phyloP scores from a whole-genome alignment of 2,797 vertebrate genomes.

The Labroides dimidiatus region DNA sequence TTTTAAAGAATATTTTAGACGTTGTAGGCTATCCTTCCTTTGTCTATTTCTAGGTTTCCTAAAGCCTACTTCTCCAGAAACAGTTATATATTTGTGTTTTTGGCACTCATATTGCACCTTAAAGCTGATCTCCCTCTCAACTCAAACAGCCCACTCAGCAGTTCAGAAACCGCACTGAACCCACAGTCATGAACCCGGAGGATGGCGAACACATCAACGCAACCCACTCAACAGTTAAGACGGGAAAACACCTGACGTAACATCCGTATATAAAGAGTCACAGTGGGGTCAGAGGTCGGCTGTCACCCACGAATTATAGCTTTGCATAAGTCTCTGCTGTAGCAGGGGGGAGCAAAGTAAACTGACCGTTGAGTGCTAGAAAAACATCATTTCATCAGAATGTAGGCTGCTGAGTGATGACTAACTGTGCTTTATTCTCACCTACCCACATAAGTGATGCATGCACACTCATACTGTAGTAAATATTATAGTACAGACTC shows the following conservation, averaged over 20 bases:
- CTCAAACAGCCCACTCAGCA: constrained; percentile 66
- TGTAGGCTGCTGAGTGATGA: constrained; percentile 19
- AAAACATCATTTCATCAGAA: constrained; percentile 24
- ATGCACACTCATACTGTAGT: constrained; percentile 2
- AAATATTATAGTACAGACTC: constrained; percentile 24
- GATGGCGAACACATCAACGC: constrained; percentile 37
- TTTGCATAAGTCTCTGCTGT: constrained; percentile 30
- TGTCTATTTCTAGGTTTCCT: constrained; percentile 10
- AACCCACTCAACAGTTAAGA: constrained; percentile 55
- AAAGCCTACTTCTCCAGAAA: constrained; percentile 4
- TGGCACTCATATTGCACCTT: constrained; percentile 36
- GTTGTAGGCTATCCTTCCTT: background rate
- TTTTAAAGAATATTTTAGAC: background rate
- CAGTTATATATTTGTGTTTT: constrained; percentile 14
- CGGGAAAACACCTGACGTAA: constrained; percentile 58
- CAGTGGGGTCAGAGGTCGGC: constrained; percentile 22
- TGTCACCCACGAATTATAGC: constrained; percentile 19
- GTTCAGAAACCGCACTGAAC: constrained; percentile 47
- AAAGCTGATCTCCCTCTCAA: constrained; percentile 48
- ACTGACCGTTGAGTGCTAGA: constrained; percentile 8
- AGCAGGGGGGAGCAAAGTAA: constrained; percentile 11
- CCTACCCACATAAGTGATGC: constrained; percentile 4
- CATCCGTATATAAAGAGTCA: constrained; percentile 27
- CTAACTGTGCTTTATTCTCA: constrained; percentile 28
- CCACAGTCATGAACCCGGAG: constrained; percentile 50